Base-by-base conservation (phyloP, 2,888 invertebrate genomes). In the Corbicula japonica region DNA sequence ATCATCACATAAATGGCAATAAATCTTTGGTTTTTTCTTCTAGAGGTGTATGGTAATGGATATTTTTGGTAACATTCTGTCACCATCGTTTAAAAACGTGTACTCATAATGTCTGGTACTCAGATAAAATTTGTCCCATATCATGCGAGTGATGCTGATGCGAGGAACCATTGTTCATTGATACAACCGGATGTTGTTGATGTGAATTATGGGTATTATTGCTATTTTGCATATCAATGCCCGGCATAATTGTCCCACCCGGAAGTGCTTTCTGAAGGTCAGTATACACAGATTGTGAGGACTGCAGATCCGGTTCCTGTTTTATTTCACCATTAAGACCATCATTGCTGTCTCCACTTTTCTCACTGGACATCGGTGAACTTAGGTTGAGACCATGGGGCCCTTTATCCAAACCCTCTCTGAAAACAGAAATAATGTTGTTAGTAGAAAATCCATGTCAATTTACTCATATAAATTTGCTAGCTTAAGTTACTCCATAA, bases 331-430 rank as follows among this genome's bases (percentile, higher is more conserved):
- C 89, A 69, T 87, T 87, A 48, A 89, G 73, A 28, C 87, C 88
- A 66, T 91, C 90, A 44, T 89, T 87, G 63, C 88, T 87, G 61
- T 90, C 91, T 75, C 88, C 87, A 66, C 90, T 91, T 34, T 70
- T 61, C 30, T 72, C 71, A 76, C 88, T 87, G 48, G 86, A 84
- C 65, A 75, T 73, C 1, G 88, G 88, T n/a, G 88, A 83, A 35
- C 70, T 68, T 26, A 79, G 62, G 30, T 50, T 68, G 26, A 71
- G 63, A 1, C 65, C 60, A 52, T 71, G 60, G 34, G 41, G 50
- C 26, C 71, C 62, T 30, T 71, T 58, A 46, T 68, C 76, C 26
- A 61, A 26, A 2, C 58, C 61, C 50, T 76, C 76, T 50, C 76
- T 76, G 60, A 56, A 75, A 69, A 46, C 44, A 46, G 41, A 26